A percentile compares a stretch with the other conserved stretches of the same genome.
These are phyloP conservation scores for Hoplodrina ambigua DNA, from an alignment of 2,888 invertebrate species.

Conservation along the genomic window DNA sequence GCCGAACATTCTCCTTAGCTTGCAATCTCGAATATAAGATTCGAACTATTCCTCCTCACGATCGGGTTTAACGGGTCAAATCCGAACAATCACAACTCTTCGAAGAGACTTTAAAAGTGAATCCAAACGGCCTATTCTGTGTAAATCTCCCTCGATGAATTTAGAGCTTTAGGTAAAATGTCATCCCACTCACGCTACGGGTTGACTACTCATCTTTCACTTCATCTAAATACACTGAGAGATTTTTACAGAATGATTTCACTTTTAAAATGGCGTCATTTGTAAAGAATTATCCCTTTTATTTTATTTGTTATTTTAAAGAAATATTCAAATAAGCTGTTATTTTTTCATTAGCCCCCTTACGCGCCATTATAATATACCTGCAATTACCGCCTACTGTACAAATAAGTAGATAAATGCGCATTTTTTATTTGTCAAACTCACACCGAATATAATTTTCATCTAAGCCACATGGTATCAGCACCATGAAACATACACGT, in stretches of 20 bases:
- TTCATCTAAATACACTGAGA: too few relatives aligned
- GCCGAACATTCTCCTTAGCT: constrained; percentile 78
- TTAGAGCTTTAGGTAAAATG: too few relatives aligned
- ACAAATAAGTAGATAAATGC: too few relatives aligned
- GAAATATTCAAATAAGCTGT: background rate
- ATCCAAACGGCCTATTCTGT: background rate
- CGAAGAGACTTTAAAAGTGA: constrained; percentile 35
- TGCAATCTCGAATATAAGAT: constrained; percentile 69
- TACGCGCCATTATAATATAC: background rate
- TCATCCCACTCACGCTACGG: too few relatives aligned
- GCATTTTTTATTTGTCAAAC: background rate
- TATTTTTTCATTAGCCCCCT: constrained; percentile 2
- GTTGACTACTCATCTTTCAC: too few relatives aligned
- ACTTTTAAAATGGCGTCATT: constrained; percentile 10
- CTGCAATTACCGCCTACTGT: background rate
- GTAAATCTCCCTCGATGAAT: too few relatives aligned
- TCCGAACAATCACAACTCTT: constrained; percentile 15
- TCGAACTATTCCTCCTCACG: constrained; percentile 10
- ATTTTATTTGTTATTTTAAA: background rate
- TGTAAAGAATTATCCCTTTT: constrained; percentile 2
- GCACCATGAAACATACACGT: constrained; percentile 7
- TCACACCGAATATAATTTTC: background rate
- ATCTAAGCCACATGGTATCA: background rate
- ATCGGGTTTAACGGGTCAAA: constrained; percentile 20
- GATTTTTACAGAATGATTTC: background rate